A percentile compares a stretch with the other conserved stretches of the same genome.
Conservation (phyloP, 2,797 vertebrate species). For the Poliocrania exsul region DNA sequence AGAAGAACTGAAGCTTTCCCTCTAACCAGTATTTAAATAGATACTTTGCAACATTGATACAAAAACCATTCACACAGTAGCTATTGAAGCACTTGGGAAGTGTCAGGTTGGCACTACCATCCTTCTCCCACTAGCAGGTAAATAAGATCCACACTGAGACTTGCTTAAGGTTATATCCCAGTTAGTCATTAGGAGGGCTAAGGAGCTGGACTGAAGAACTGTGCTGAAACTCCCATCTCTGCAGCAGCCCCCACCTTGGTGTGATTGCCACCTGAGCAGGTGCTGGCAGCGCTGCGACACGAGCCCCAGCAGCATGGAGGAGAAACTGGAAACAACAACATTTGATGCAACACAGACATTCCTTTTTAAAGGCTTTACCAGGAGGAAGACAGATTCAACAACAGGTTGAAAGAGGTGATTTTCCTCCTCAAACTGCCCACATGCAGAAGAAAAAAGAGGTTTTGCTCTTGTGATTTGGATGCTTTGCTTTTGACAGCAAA, state of each 20-base stretch:
- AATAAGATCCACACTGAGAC: neutral
- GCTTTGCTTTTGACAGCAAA: neutral
- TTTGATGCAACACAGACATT: neutral
- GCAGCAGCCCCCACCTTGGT: neutral
- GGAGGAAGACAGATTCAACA: neutral
- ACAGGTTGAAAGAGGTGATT: neutral
- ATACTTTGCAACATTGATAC: neutral
- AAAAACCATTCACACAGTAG: neutral
- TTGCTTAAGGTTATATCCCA: neutral
- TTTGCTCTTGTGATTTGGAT: neutral
- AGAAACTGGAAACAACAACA: neutral
- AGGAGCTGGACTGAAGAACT: neutral
- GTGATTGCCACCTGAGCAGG: neutral
- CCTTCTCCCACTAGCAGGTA: neutral
- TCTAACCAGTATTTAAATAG: neutral
- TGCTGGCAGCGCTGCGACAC: neutral
- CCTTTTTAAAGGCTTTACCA: neutral
- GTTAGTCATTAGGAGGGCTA: neutral
- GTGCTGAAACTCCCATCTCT: neutral
- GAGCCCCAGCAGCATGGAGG: fast-evolving
- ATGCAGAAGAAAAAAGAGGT: neutral
- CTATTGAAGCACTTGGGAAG: neutral
- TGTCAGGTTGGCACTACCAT: neutral
- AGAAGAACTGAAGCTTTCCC: neutral
- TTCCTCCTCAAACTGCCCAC: neutral